These are phyloP conservation scores for Cotesia glomerata DNA, from an alignment of 1,140 invertebrate species.

Conservation along the genomic window DNA sequence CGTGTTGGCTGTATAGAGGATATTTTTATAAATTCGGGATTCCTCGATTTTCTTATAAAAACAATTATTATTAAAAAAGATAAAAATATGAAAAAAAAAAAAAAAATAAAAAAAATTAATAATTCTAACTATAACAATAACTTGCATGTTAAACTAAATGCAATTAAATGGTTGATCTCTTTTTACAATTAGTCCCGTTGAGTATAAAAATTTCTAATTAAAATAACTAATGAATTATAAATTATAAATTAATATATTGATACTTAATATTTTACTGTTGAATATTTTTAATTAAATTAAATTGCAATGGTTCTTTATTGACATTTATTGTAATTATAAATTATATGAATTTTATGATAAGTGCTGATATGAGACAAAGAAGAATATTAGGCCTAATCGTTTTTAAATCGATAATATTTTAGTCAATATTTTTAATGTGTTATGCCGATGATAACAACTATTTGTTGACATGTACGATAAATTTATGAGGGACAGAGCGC, in stretches of 20 bases:
- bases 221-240: background rate
- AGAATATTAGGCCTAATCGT: slow-evolving; percentile 24
- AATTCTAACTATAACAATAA: background rate
- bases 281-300: slow-evolving; percentile 33
- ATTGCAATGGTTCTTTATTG: slow-evolving; percentile 20
- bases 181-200: slow-evolving; percentile 16
- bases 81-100: background rate
- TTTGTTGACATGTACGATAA: background rate
- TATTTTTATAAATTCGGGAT: slow-evolving; percentile 32
- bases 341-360: background rate
- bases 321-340: background rate
- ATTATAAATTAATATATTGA: background rate
- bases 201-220: background rate
- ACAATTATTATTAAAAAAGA: slow-evolving; percentile 11
- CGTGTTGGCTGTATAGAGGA: slow-evolving; percentile 20
- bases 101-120: background rate
- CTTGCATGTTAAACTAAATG: slow-evolving; percentile 15
- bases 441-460: background rate
- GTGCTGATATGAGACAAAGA: background rate
- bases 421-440: slow-evolving; percentile 21
- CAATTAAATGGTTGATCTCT: slow-evolving; percentile 26
- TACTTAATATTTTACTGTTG: slow-evolving; percentile 29
- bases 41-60: slow-evolving; percentile 30
- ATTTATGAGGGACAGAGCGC: background rate
- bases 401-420: slow-evolving; percentile 10